Conservation (phyloP, 2,797 vertebrate species). For the Hemibagrus guttatus region DNA sequence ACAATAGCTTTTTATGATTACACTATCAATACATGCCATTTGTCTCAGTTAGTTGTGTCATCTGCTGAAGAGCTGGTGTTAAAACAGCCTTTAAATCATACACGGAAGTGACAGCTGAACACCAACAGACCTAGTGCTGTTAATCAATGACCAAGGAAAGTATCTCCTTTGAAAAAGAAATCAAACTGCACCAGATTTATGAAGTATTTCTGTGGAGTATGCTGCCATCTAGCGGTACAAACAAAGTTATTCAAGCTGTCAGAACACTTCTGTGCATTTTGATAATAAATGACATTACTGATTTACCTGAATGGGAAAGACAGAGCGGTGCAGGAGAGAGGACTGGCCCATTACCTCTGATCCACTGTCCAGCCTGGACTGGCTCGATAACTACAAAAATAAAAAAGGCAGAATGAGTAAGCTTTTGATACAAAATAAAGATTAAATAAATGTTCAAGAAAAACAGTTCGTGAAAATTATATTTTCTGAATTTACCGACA, state of each 20-base stretch:
- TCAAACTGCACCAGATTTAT: not conserved
- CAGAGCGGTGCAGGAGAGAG: constrained; percentile 87
- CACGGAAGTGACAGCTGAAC: not conserved
- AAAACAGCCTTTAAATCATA: not conserved
- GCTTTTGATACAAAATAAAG: not conserved
- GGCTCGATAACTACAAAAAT: constrained; percentile 75
- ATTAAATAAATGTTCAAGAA: not conserved
- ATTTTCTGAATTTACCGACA: too few relatives aligned
- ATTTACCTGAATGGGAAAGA: constrained; percentile 91
- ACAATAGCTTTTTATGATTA: not conserved
- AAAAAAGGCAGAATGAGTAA: not conserved
- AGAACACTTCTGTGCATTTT: not conserved
- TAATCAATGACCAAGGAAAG: not conserved
- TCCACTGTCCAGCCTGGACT: constrained; percentile 88
- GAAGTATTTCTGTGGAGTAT: not conserved
- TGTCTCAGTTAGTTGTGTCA: not conserved
- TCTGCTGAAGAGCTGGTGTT: not conserved
- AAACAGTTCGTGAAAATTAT: not conserved
- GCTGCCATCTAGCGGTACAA: constrained; percentile 44
- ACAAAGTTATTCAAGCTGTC: not conserved
- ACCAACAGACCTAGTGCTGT: not conserved
- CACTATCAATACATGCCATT: not conserved
- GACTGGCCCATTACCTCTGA: constrained; percentile 85
- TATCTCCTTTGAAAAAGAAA: not conserved
- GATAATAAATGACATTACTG: not conserved